phyloP scores from a whole-genome alignment of 2,797 vertebrate genomes.

The Apogon talboti region DNA sequence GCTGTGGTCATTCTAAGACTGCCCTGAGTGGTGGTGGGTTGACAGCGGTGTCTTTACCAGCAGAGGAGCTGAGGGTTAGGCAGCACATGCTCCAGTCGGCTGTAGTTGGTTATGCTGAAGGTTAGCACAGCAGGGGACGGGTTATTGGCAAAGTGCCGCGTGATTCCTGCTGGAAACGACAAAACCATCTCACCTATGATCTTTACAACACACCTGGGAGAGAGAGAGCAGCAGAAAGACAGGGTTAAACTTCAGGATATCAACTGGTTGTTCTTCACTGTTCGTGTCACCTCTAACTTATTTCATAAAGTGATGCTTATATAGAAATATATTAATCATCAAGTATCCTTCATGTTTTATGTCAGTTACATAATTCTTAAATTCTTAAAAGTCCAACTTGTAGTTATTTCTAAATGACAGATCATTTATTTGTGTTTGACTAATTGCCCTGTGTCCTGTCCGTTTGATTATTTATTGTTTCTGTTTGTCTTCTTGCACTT shows the following conservation, averaged over 20 bases:
- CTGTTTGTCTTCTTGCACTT: too few relatives aligned
- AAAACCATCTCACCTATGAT: constrained; percentile 99
- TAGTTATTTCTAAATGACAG: too few relatives aligned
- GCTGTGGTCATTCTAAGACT: not conserved
- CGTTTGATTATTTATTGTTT: too few relatives aligned
- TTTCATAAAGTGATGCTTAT: too few relatives aligned
- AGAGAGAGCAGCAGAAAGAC: constrained; percentile 9
- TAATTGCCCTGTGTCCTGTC: too few relatives aligned
- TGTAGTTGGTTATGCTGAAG: constrained; percentile 98
- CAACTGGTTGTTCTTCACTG: not conserved
- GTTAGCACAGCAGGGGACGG: constrained; percentile 93
- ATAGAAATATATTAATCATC: too few relatives aligned
- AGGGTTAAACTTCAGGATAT: not conserved
- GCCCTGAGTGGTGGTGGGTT: constrained; percentile 34
- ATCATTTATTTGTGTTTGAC: too few relatives aligned
- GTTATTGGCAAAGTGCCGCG: constrained; percentile 98
- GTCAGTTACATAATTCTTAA: too few relatives aligned
- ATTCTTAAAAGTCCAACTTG: too few relatives aligned
- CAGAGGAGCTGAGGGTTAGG: constrained; percentile 99
- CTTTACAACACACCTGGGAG: constrained; percentile 94
- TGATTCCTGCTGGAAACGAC: constrained; percentile 98
- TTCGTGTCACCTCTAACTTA: not conserved
- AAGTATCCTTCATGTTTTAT: too few relatives aligned
- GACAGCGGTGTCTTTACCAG: constrained; percentile 87
- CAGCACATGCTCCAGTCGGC: constrained; percentile 96